These are phyloP conservation scores for Leptinotarsa undecemlineata DNA, from an alignment of 1,140 invertebrate genomes.

Conservation along the genomic window DNA sequence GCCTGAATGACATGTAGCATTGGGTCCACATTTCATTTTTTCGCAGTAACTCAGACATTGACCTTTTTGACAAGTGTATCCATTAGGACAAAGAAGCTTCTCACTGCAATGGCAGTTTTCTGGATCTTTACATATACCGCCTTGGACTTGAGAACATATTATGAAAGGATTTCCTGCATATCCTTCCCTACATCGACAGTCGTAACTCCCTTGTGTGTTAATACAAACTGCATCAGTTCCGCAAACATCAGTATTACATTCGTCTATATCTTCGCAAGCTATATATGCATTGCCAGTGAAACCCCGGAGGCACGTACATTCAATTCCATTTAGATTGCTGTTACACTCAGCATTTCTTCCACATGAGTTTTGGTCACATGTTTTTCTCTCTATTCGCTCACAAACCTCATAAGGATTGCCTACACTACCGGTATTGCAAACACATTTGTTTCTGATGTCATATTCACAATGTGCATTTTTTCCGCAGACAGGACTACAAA, in stretches of 20 bases:
- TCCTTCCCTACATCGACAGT: conserved; percentile 81
- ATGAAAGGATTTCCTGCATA: conserved; percentile 85
- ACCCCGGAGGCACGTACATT: conserved; percentile 81
- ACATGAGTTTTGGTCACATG: conserved; percentile 75
- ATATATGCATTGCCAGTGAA: conserved; percentile 86
- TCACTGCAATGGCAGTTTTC: conserved; percentile 70
- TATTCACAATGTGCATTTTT: conserved; percentile 87
- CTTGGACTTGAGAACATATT: conserved; percentile 70
- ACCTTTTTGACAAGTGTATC: conserved; percentile 71
- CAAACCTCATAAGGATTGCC: conserved; percentile 89
- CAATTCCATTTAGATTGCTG: conserved; percentile 71
- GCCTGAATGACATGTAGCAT: conserved; percentile 78
- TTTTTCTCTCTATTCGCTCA: conserved; percentile 62
- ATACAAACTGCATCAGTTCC: conserved; percentile 85
- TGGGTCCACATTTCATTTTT: conserved; percentile 75
- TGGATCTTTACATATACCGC: conserved; percentile 70
- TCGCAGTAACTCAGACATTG: conserved; percentile 76
- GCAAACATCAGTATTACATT: conserved; percentile 81
- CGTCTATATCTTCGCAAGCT: conserved; percentile 82
- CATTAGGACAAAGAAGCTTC: conserved; percentile 72
- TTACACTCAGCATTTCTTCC: conserved; percentile 78
- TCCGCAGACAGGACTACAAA: conserved; percentile 79
- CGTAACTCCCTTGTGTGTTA: conserved; percentile 83
- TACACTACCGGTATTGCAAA: conserved; percentile 79
- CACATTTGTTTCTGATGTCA: conserved; percentile 72